Base-by-base conservation (phyloP, 2,888 invertebrate species). In the Phyllotreta cruciferae region DNA sequence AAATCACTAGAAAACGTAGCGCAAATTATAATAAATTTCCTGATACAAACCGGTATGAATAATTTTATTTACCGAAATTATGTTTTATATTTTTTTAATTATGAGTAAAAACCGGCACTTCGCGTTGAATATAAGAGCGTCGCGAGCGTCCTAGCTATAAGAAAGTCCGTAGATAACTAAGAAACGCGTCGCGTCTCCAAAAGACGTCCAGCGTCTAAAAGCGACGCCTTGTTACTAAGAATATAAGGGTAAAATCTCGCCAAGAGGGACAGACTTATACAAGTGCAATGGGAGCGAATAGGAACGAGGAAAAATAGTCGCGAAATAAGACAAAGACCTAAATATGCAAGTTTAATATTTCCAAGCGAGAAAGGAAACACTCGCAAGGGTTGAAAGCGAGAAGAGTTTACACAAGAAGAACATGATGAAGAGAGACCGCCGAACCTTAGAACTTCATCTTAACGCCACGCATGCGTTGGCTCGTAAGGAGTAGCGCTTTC, bases 111-210 rank as follows among this genome's bases (percentile, higher is more conserved):
- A 68, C 67, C 67, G 71, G 66, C 69, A 71, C 68, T 68, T 55
- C 68, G 68, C 67, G 68, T 63, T 62, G 7, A 44, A 64, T 66
- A 62, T 64, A 49, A n/a, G 57, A 71, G 74, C 78, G 78, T 75
- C 78, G 72, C 77, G 80, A 73, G 80, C 80, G 80, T 80, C 79
- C 75, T 76, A 74, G 76, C 80, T 78, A 78, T 78, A 82, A 82
- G 81, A 80, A 81, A 80, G 79, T 77, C 79, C 75, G 79, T 74
- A 77, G 80, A 79, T 79, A 80, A 81, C 81, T 81, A 81, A 81
- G 81, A 81, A 80, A 80, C 76, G 74, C 79, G 78, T 77, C 81
- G 81, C 76, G 79, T 79, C 80, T 78, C 75, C 74, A 78, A 80
- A 80, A 81, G 80, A 80, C 80, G 79, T 79, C 80, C 77, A 79